Base-by-base conservation (phyloP, 2,113 vertebrate genomes). In the Bubo bubo region DNA sequence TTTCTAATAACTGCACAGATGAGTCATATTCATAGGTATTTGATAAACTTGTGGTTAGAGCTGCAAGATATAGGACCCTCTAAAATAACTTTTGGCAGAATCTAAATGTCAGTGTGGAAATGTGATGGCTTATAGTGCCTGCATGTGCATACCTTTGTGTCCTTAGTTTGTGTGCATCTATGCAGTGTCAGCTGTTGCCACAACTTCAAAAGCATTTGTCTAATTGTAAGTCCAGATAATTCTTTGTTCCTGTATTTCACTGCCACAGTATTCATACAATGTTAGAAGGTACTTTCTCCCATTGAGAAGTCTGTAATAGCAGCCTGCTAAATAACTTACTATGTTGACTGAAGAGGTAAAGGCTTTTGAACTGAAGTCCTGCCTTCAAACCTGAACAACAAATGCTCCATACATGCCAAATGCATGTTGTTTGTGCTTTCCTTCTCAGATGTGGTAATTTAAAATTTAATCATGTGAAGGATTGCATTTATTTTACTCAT, bases 401-500 rank as follows among this genome's bases (percentile, higher is more conserved):
- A 86, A 89, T 74, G 71, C 67, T 86, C 67, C 7, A 3, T 88
- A 43, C 50, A 16, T 73, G 91, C 86, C 94, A 94, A 74, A 49
- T 58, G 35, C 2, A 0, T 66, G 72, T 53, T 87, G 88, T 86
- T 93, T 92, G 56, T 91, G 64, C 56, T 91, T 84, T 94, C 43
- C 23, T 74, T 86, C 68, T 92, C 60, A 88, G 76, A 88, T 89
- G 91, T 81, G 86, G 83, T 89, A 77, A 89, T 86, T 95, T 66
- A 74, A 86, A 94, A 92, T 83, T 63, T 91, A 86, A 86, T 96
- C 59, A 84, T 86, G 72, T 96, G 88, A 86, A 77, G 60, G 72
- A 75, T 22, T 88, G 79, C 75, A 83, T 93, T 94, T 95, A 72
- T 93, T 96, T 97, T 95, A 95, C 90, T 96, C 79, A 85, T 95